Evolutionary conservation across 2,113 vertebrate genomes (phyloP).

Genomic region (Eclectus roratus): DNA sequence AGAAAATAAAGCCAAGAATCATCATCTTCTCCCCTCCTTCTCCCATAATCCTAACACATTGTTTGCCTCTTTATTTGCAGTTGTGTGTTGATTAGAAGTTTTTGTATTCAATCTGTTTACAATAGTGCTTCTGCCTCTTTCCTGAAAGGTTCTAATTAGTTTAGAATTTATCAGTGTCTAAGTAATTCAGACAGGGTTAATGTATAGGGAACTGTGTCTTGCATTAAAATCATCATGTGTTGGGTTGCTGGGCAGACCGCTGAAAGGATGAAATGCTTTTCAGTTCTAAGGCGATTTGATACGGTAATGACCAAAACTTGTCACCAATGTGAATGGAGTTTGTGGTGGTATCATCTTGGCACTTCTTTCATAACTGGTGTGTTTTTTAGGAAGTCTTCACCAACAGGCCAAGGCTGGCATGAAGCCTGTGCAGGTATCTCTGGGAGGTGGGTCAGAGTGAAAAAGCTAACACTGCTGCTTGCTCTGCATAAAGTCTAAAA

Average conservation of each 20-base stretch:
- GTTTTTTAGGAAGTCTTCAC: background rate
- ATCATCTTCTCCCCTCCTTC: background rate
- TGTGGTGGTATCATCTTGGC: background rate
- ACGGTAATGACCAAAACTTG: background rate
- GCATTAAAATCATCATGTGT: background rate
- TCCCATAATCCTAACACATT: background rate
- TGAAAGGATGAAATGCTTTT: background rate
- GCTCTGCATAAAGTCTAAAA: background rate
- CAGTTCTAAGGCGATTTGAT: background rate
- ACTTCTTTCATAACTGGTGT: background rate
- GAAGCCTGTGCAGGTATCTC: background rate
- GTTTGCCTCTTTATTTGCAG: background rate
- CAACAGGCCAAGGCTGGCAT: background rate
- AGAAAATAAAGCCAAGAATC: background rate
- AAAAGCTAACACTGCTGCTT: background rate
- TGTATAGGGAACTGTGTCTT: background rate
- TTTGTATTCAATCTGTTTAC: constrained; percentile 1
- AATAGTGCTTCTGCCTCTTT: background rate
- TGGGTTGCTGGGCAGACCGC: background rate
- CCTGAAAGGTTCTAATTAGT: constrained; percentile 11
- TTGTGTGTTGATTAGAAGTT: background rate
- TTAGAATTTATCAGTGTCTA: background rate
- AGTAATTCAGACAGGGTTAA: constrained; percentile 4
- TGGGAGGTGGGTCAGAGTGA: background rate
- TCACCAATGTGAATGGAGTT: background rate